These are phyloP conservation scores for Orthonyx spaldingii DNA, from an alignment of 2,113 vertebrate species.

Conservation along the genomic window DNA sequence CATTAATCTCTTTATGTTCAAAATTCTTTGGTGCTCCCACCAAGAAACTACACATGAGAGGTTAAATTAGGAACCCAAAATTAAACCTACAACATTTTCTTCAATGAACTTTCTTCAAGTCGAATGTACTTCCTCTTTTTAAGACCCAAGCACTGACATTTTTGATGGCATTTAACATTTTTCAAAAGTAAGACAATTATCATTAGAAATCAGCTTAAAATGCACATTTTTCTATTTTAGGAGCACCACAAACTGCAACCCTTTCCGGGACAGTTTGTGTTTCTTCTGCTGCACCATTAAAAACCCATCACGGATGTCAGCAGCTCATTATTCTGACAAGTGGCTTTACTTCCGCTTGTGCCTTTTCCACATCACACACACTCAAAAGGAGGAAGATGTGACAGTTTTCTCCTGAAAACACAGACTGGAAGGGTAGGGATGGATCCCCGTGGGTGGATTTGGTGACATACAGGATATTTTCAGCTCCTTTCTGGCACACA, in stretches of 20 bases:
- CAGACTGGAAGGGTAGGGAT: background rate
- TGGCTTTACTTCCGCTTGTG: background rate
- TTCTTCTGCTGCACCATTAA: background rate
- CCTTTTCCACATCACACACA: background rate
- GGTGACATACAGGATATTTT: background rate
- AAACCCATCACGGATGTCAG: slow-evolving; percentile 4
- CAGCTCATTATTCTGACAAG: background rate
- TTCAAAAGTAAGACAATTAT: background rate
- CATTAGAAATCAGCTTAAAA: background rate
- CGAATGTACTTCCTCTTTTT: background rate
- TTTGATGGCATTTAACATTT: background rate
- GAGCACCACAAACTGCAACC: background rate
- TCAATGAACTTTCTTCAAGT: slow-evolving; percentile 3
- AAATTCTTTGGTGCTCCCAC: background rate
- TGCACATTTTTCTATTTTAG: background rate
- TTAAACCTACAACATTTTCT: slow-evolving; percentile 1
- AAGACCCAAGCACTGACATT: background rate
- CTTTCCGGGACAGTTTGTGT: background rate
- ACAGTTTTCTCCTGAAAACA: slow-evolving; percentile 19
- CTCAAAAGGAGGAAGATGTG: background rate
- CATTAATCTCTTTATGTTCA: background rate
- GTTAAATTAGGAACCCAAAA: slow-evolving; percentile 14
- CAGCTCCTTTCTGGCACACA: background rate
- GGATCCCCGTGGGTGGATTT: background rate
- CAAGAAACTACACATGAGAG: background rate